phyloP scores from a whole-genome alignment of 2,888 invertebrate genomes.

The Scaptomyza caliginosa region DNA sequence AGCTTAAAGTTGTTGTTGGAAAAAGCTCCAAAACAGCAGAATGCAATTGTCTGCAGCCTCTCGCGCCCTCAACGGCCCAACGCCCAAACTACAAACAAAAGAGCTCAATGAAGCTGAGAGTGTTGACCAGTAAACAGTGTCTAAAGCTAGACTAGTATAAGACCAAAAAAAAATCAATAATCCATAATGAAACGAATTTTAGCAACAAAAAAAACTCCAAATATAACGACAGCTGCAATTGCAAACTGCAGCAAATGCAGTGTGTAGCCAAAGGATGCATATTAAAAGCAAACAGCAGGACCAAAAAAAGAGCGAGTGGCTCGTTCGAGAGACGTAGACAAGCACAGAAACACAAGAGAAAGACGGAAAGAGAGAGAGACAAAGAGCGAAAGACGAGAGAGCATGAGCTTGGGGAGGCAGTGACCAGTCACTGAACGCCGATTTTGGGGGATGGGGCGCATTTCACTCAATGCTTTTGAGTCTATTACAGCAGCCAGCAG shows the following conservation, averaged over 20 bases:
- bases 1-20: constrained; percentile 45
- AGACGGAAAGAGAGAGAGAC: constrained; percentile 7
- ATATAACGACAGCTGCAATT: constrained; percentile 52
- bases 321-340: constrained; percentile 13
- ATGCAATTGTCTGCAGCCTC: background rate
- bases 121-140: constrained; percentile 13
- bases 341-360: too few relatives aligned
- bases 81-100: background rate
- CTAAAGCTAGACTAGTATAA: constrained; percentile 16
- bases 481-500: constrained; percentile 43
- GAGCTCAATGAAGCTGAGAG: constrained; percentile 3
- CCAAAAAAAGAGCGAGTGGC: constrained; percentile 18
- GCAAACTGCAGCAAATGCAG: constrained; percentile 63
- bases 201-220: constrained; percentile 41
- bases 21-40: constrained; percentile 20
- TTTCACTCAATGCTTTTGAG: constrained; percentile 48
- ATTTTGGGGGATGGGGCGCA: constrained; percentile 61
- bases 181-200: constrained; percentile 62
- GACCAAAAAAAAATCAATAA: constrained; percentile 72
- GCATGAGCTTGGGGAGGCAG: constrained; percentile 47
- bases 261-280: constrained; percentile 61
- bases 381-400: constrained; percentile 19
- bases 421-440: constrained; percentile 42
- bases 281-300: constrained; percentile 42
- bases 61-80: background rate